These are phyloP conservation scores for Nemapogon koenigi DNA, from an alignment of 2,888 invertebrate species.

Conservation along the genomic window DNA sequence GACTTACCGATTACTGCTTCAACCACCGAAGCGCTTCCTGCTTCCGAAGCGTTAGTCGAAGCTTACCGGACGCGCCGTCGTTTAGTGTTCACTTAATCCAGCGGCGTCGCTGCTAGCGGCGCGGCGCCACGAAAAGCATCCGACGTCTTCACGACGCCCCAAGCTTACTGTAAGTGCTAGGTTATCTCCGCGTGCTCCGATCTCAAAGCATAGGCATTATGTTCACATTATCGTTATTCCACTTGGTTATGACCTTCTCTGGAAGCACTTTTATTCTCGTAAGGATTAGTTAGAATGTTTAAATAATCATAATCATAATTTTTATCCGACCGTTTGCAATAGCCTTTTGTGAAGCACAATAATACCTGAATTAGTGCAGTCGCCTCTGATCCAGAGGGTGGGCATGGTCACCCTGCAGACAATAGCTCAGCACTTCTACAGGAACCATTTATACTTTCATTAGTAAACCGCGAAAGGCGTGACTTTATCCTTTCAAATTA, in stretches of 20 bases:
- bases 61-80: conserved; percentile 55
- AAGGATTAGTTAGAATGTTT: conserved; percentile 28
- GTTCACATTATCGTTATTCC: conserved; percentile 48
- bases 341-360: conserved; percentile 45
- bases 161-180: conserved; percentile 65
- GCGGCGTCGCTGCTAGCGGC: conserved; percentile 46
- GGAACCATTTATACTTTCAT: conserved; percentile 33
- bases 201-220: conserved; percentile 59
- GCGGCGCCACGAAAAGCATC: conserved; percentile 53
- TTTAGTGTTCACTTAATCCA: conserved; percentile 54
- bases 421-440: conserved; percentile 38
- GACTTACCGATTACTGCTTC: conserved; percentile 41
- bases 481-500: conserved; percentile 26
- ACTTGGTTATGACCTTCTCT: conserved; percentile 46
- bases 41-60: conserved; percentile 64
- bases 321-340: conserved; percentile 32
- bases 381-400: conserved; percentile 33
- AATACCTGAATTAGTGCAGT: conserved; percentile 29
- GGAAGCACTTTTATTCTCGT: conserved; percentile 36
- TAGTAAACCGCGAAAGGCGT: conserved; percentile 57
- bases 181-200: conserved; percentile 64
- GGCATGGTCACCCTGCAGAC: conserved; percentile 53
- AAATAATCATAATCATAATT: conserved; percentile 21
- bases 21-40: conserved; percentile 57
- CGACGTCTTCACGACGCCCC: conserved; percentile 40